These are phyloP conservation scores for Drosophila subsilvestris DNA, from an alignment of 2,888 invertebrate species.

Conservation along the genomic window DNA sequence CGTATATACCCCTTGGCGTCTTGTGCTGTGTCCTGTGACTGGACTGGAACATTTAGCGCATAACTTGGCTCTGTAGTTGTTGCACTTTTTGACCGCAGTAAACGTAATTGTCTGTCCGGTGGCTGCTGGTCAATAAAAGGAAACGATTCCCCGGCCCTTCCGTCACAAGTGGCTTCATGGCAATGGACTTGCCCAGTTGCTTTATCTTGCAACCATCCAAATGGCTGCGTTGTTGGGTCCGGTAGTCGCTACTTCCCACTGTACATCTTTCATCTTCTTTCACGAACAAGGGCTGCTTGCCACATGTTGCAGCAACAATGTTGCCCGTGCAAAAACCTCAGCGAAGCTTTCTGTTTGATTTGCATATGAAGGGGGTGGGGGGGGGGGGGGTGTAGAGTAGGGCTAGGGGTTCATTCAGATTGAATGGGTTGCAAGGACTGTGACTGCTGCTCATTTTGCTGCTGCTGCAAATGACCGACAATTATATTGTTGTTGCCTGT, in stretches of 20 bases:
- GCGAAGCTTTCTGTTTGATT: slow-evolving; percentile 66
- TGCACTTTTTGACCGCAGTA: slow-evolving; percentile 76
- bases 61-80: slow-evolving; percentile 46
- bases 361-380: slow-evolving; percentile 63
- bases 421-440: background rate
- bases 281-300: slow-evolving; percentile 33
- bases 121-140: slow-evolving; percentile 69
- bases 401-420: background rate
- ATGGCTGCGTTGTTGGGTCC: slow-evolving; percentile 10
- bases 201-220: slow-evolving; percentile 61
- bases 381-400: slow-evolving; percentile 4
- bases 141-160: slow-evolving; percentile 55
- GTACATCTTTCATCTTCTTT: background rate
- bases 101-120: slow-evolving; percentile 75
- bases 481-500: slow-evolving; percentile 71
- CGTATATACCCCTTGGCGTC: background rate
- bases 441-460: slow-evolving; percentile 67
- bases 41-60: slow-evolving; percentile 28
- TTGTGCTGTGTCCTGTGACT: background rate
- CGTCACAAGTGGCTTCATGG: slow-evolving; percentile 62
- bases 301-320: slow-evolving; percentile 76
- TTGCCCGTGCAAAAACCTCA: slow-evolving; percentile 50
- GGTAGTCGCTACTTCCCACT: slow-evolving; percentile 1
- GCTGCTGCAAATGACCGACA: slow-evolving; percentile 78
- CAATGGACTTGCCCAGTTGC: slow-evolving; percentile 36